Conservation (phyloP, 2,797 vertebrate genomes). For the Paratrypauchen microcephalus region DNA sequence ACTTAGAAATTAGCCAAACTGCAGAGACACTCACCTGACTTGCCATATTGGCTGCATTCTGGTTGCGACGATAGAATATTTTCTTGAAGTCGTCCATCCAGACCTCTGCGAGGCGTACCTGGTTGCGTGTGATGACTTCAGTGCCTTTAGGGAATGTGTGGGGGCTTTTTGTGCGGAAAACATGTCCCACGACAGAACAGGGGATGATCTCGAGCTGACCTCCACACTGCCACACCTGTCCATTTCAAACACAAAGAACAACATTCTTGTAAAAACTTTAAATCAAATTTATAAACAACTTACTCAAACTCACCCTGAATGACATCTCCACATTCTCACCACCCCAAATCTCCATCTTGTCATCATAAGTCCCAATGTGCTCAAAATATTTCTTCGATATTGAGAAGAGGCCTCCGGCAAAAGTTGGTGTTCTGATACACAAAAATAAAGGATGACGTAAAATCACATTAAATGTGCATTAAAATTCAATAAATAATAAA, state of each 20-base stretch:
- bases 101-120: constrained; percentile 93
- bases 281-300: background rate
- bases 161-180: constrained; percentile 95
- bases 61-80: constrained; percentile 89
- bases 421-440: constrained; percentile 85
- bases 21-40: constrained; percentile 75
- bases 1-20: background rate
- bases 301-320: constrained; percentile 86
- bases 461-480: background rate
- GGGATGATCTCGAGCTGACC: constrained; percentile 94
- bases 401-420: constrained; percentile 94
- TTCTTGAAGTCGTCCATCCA: constrained; percentile 94
- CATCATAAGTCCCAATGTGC: constrained; percentile 93
- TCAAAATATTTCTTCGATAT: constrained; percentile 93
- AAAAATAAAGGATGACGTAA: constrained; percentile 13
- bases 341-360: constrained; percentile 99
- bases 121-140: constrained; percentile 91
- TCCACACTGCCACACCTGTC: constrained; percentile 95
- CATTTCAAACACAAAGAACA: constrained; percentile 15
- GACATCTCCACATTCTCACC: constrained; percentile 98
- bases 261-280: background rate
- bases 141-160: constrained; percentile 95
- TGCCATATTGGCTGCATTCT: constrained; percentile 85
- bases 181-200: constrained; percentile 95
- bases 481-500: background rate